Evolutionary conservation across 2,797 vertebrate genomes (phyloP).

Genomic region (Pseudochirops cupreus): DNA sequence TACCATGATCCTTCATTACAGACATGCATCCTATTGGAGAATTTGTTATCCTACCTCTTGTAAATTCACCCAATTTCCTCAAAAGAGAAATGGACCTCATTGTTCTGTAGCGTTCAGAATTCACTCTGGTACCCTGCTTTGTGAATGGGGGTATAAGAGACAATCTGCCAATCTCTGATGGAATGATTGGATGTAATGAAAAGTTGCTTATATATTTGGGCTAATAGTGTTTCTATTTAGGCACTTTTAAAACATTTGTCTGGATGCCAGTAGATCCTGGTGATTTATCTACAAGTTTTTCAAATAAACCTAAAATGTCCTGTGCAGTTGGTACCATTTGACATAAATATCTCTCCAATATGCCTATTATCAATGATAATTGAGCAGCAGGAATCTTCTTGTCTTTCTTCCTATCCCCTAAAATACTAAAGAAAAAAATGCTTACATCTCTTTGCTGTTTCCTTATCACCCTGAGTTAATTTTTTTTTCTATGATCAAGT

Average conservation of each 20-base stretch:
- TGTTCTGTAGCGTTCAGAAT: not conserved
- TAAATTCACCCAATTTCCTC: not conserved
- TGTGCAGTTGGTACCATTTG: not conserved
- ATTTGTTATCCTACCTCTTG: not conserved
- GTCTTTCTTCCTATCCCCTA: not conserved
- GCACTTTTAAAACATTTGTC: not conserved
- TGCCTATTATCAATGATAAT: not conserved
- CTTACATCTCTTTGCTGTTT: not conserved
- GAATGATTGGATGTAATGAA: not conserved
- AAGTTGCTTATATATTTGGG: not conserved
- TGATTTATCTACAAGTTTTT: not conserved
- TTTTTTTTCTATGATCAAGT: not conserved
- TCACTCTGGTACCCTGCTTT: not conserved
- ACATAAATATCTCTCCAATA: not conserved
- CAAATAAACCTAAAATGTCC: not conserved
- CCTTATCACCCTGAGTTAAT: not conserved
- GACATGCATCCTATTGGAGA: not conserved
- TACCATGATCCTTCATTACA: not conserved
- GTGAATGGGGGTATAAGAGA: not conserved
- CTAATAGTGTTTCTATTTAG: not conserved
- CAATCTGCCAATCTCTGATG: not conserved
- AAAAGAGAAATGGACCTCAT: not conserved
- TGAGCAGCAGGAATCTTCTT: not conserved
- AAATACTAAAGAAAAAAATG: not conserved
- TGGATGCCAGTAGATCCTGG: not conserved